Evolutionary conservation across 2,113 vertebrate species (phyloP).

Genomic region (Eleginops maclovinus): DNA sequence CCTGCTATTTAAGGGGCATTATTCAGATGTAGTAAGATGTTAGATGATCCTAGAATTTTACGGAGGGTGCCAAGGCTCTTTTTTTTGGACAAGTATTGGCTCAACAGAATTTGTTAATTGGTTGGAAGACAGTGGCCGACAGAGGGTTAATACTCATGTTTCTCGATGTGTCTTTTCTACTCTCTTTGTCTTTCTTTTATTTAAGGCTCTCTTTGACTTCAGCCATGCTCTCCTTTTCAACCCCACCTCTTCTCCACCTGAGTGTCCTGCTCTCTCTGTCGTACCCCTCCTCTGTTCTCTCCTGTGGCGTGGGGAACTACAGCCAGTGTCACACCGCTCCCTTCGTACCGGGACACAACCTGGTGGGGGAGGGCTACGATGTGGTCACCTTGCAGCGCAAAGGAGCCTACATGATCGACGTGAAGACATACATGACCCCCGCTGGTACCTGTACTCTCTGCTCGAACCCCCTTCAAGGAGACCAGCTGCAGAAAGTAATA

Average conservation of each 20-base stretch:
- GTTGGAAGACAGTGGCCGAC: no score
- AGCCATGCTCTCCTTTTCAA: slow-evolving; percentile 22
- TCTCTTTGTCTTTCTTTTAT: not conserved
- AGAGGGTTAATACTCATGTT: no score
- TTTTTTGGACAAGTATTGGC: no score
- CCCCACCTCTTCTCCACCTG: slow-evolving; percentile 7
- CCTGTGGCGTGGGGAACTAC: not conserved
- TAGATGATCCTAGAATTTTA: no score
- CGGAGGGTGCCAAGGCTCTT: no score
- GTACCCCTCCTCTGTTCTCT: not conserved
- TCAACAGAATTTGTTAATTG: no score
- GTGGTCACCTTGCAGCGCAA: slow-evolving; percentile 76
- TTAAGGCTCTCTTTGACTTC: not conserved
- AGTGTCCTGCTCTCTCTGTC: slow-evolving; percentile 35
- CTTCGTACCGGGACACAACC: slow-evolving; percentile 71
- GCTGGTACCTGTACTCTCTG: slow-evolving; percentile 52
- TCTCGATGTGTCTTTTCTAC: no score
- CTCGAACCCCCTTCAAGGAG: slow-evolving; percentile 42
- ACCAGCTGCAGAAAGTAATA: slow-evolving; percentile 43
- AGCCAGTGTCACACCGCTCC: slow-evolving; percentile 41
- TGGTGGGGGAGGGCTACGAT: slow-evolving; percentile 81
- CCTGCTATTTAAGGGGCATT: no score
- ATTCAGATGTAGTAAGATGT: no score
- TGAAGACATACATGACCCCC: slow-evolving; percentile 30
- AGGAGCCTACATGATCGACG: slow-evolving; percentile 67